Percentiles rank a stretch among this genome's conserved stretches.
These are phyloP conservation scores for Drosophila dives DNA, from an alignment of 2,888 invertebrate genomes.

Conservation along the genomic window DNA sequence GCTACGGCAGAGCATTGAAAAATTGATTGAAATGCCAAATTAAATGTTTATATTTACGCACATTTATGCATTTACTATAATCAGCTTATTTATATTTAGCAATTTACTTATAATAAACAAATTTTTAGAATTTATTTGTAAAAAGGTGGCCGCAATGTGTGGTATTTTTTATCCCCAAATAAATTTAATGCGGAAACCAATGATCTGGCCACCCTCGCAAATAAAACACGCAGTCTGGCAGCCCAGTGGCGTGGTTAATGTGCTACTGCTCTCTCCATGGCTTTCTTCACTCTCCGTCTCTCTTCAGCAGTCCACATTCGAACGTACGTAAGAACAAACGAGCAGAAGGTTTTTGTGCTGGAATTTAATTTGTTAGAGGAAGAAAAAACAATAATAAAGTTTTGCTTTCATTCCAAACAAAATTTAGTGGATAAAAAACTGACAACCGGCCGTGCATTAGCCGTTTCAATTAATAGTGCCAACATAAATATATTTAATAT, in stretches of 20 bases:
- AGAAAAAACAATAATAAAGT: slow-evolving; percentile 82
- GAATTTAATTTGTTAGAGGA: slow-evolving; percentile 81
- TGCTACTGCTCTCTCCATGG: slow-evolving; percentile 58
- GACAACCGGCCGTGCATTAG: slow-evolving; percentile 29
- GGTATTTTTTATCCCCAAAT: slow-evolving; percentile 1
- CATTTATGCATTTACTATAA: background rate
- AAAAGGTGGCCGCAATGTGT: background rate
- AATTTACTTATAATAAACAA: background rate
- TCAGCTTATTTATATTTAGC: background rate
- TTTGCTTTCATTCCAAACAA: slow-evolving; percentile 72
- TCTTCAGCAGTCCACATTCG: slow-evolving; percentile 68
- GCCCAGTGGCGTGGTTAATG: slow-evolving; percentile 36
- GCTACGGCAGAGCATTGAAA: background rate
- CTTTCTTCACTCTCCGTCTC: slow-evolving; percentile 67
- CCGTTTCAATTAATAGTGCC: slow-evolving; percentile 20
- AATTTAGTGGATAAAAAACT: slow-evolving; percentile 47
- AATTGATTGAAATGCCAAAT: background rate
- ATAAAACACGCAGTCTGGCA: slow-evolving; percentile 33
- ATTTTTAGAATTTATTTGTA: background rate
- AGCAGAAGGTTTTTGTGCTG: slow-evolving; percentile 70
- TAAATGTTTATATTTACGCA: background rate
- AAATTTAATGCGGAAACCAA: background rate
- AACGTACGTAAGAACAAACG: slow-evolving; percentile 65
- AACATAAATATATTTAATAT: slow-evolving; percentile 17
- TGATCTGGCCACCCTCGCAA: background rate